phyloP scores from a whole-genome alignment of 1,140 invertebrate species.

The Bombus impatiens region DNA sequence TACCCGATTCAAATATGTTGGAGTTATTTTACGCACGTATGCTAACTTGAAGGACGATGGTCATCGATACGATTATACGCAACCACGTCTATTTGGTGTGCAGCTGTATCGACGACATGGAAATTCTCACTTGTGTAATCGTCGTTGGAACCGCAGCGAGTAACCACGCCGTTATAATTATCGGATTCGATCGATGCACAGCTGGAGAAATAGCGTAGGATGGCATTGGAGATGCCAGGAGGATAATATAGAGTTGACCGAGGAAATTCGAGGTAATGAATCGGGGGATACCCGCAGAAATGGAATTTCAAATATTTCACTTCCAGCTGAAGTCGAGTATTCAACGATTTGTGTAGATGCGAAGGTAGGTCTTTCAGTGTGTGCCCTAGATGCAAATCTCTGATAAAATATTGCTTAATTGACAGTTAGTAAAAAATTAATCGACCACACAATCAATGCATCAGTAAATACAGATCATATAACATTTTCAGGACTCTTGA shows the following conservation, averaged over 20 bases:
- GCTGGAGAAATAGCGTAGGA: constrained; percentile 40
- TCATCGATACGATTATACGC: background rate
- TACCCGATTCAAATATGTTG: background rate
- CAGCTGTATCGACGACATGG: constrained; percentile 28
- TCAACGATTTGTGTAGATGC: background rate
- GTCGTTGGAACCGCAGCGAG: constrained; percentile 55
- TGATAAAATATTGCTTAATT: background rate
- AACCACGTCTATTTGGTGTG: background rate
- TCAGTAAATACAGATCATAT: background rate
- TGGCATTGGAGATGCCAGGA: constrained; percentile 25
- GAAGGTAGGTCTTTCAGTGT: background rate
- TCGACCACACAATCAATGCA: too few species aligned
- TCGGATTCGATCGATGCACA: constrained; percentile 65
- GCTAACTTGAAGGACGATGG: background rate
- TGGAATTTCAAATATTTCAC: constrained; percentile 56
- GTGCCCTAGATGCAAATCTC: background rate
- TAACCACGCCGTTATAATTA: constrained; percentile 67
- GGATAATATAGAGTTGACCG: constrained; percentile 57
- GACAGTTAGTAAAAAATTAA: too few species aligned
- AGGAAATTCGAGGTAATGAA: constrained; percentile 67
- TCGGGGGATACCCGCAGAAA: constrained; percentile 41
- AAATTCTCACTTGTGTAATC: constrained; percentile 53
- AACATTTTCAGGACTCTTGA: too few species aligned
- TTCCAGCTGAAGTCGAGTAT: background rate
- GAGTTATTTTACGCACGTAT: background rate